Base-by-base conservation (phyloP, 2,797 vertebrate genomes). In the Neosilurus mollespiculum region DNA sequence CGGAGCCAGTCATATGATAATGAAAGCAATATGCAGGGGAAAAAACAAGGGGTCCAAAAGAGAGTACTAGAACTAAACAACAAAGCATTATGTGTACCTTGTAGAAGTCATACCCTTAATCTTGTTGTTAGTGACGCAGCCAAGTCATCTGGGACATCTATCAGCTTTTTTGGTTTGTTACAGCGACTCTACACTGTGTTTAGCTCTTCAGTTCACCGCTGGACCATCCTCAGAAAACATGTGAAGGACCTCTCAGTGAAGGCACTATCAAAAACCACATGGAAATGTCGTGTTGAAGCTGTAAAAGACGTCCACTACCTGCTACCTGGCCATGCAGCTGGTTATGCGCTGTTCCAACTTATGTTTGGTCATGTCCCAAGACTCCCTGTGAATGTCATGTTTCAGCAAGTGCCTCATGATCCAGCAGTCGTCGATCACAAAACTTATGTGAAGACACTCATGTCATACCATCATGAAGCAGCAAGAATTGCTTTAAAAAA, bases 161-260 rank as follows among this genome's bases (percentile, higher is more conserved):
- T 88, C 0, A 81, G 62, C 9, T 61, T 87, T 81, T 88, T 87
- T 72, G 83, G 83, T 6, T 64, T 84, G 64, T 34, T 82, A 15
- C 85, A 85, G 53, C 0, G 10, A 81, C 83, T 85, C 9, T 72
- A 86, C 20, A 51, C 26, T 65, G 58, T 81, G 6, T 61, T 61
- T 2, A 61, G 66, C 15, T 80, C 72, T 43, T 83, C 81, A 59
- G 81, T 82, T 58, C 83, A 86, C 22, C 8, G 9, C 34, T 87
- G 83, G 82, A 18, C 72, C 43, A 73, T 83, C 64, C 70, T 81
- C 9, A 61, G 1, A 22, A 26, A 87, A 20, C 61, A 81, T 69
- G 75, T 84, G 20, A 87, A 65, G 12, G 12, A 83, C 18, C 26
- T 87, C 51, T 64, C 79, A 34, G 18, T 86, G 6, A 88, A 88